These are phyloP conservation scores for Neoseiulus cucumeris DNA, from an alignment of 1,140 invertebrate species.

Conservation along the genomic window DNA sequence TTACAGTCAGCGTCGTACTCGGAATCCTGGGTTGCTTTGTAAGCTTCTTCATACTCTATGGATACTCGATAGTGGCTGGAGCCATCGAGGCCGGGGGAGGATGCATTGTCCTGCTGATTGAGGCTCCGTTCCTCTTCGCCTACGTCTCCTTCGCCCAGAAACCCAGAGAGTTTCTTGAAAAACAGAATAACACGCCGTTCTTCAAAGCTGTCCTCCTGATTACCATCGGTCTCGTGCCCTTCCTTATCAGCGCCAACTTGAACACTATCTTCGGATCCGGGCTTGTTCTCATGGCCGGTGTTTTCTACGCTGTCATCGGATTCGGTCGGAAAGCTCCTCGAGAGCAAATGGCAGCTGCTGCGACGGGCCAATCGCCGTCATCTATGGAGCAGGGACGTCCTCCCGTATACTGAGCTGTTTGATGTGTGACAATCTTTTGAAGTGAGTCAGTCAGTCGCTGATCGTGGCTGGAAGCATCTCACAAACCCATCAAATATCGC, in stretches of 20 bases:
- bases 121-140: not conserved
- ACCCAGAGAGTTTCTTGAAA: not conserved
- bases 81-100: not conserved
- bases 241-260: not conserved
- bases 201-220: not conserved
- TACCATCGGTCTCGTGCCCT: not conserved
- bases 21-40: not conserved
- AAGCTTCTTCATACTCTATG: not conserved
- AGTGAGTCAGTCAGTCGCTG: too few relatives aligned
- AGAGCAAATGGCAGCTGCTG: not conserved
- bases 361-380: not conserved
- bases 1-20: not conserved
- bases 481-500: too few relatives aligned
- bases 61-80: not conserved
- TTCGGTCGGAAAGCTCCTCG: slow-evolving; percentile 1
- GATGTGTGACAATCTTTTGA: too few relatives aligned
- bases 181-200: not conserved
- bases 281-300: not conserved
- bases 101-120: not conserved
- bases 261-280: not conserved
- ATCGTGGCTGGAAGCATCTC: too few relatives aligned
- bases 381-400: not conserved
- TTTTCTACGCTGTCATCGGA: not conserved
- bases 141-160: not conserved
- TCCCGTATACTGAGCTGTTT: not conserved